Evolutionary conservation across 2,888 invertebrate species (phyloP).

Genomic region (Lingula anatina): DNA sequence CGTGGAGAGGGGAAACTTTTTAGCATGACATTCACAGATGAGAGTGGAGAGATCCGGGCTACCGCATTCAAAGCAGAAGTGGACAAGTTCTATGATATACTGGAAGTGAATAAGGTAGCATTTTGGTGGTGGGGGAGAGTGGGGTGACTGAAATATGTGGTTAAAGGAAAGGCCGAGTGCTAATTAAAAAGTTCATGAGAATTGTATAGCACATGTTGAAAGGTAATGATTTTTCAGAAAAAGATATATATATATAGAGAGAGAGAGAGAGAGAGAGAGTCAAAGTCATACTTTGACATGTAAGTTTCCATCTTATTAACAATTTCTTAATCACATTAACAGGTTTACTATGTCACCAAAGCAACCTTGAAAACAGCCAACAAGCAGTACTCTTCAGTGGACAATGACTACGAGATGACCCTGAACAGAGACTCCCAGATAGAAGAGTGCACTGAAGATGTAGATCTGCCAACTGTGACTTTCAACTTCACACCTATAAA

Average conservation of each 20-base stretch:
- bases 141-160: too few species aligned
- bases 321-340: too few species aligned
- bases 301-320: too few species aligned
- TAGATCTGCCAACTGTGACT: conserved; percentile 67
- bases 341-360: conserved; percentile 82
- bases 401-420: conserved; percentile 96
- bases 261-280: too few species aligned
- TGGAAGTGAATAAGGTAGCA: conserved; percentile 64
- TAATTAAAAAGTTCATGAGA: too few species aligned
- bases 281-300: too few species aligned
- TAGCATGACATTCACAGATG: conserved; percentile 86
- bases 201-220: too few species aligned
- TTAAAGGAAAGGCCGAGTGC: too few species aligned
- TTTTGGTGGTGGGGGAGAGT: too few species aligned
- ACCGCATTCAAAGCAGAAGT: conserved; percentile 84
- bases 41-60: conserved; percentile 86
- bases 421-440: conserved; percentile 67
- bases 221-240: too few species aligned
- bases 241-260: too few species aligned
- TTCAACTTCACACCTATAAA: conserved; percentile 74
- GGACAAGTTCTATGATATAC: conserved; percentile 81
- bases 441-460: conserved; percentile 55
- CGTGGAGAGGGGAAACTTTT: conserved; percentile 91
- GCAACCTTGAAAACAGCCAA: conserved; percentile 88
- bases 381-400: conserved; percentile 75